phyloP scores from a whole-genome alignment of 2,888 invertebrate genomes.

The Chrysolina oricalcia region DNA sequence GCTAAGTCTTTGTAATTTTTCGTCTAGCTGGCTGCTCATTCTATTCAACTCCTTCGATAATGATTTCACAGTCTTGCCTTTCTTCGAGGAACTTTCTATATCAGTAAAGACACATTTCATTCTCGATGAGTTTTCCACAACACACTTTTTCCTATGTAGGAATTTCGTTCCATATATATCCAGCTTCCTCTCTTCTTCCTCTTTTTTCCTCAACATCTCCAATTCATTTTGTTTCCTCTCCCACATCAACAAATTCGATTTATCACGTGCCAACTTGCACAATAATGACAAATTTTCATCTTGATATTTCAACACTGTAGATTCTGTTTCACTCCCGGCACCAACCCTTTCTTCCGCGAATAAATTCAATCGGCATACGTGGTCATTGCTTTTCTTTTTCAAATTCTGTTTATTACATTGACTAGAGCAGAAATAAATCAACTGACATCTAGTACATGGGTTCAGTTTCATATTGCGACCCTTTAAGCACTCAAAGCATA shows the following conservation, averaged over 20 bases:
- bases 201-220: slow-evolving; percentile 32
- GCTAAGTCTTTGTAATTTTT: slow-evolving; percentile 19
- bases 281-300: slow-evolving; percentile 20
- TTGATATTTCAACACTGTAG: background rate
- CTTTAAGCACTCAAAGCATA: slow-evolving; percentile 66
- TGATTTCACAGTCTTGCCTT: background rate
- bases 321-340: background rate
- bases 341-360: slow-evolving; percentile 33
- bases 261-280: slow-evolving; percentile 19
- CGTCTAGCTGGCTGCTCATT: background rate
- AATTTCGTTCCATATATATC: slow-evolving; percentile 54
- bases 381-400: slow-evolving; percentile 51
- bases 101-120: background rate
- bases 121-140: background rate
- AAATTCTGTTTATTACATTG: slow-evolving; percentile 63
- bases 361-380: slow-evolving; percentile 51
- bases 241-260: slow-evolving; percentile 29
- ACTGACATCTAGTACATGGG: slow-evolving; percentile 64
- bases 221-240: slow-evolving; percentile 33
- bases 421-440: slow-evolving; percentile 66
- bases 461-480: slow-evolving; percentile 57
- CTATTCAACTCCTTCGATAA: background rate
- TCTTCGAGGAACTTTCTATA: background rate
- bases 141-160: slow-evolving; percentile 6
- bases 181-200: slow-evolving; percentile 43